A percentile compares a stretch with the other conserved stretches of the same genome.
phyloP scores from a whole-genome alignment of 53 echinoderm and acorn worm genomes.

The Stichopus horrens region DNA sequence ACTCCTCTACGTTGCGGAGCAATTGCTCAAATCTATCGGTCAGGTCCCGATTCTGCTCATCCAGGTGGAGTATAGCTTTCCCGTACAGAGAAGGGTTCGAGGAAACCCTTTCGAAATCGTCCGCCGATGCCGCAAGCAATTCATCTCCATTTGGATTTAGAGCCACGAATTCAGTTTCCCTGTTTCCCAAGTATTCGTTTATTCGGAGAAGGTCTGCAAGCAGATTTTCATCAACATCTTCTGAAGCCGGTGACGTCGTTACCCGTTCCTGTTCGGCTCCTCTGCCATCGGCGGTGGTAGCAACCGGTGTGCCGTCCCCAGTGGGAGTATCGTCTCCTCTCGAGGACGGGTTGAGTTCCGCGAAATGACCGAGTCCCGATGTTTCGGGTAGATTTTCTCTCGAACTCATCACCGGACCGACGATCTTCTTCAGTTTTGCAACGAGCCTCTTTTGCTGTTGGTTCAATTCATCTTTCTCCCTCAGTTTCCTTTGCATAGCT shows the following conservation, averaged over 20 bases:
- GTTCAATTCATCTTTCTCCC: conserved; percentile 1
- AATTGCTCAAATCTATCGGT: not conserved
- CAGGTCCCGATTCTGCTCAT: not conserved
- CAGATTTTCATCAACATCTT: not conserved
- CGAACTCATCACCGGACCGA: not conserved
- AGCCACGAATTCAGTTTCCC: conserved; percentile 53
- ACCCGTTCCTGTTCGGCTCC: not conserved
- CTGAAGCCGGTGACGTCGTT: too few species aligned
- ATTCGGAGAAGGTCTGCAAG: conserved; percentile 24
- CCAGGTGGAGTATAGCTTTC: conserved; percentile 31
- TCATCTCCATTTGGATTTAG: conserved; percentile 36
- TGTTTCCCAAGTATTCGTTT: conserved; percentile 51
- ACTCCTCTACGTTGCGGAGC: not conserved
- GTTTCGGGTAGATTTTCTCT: not conserved
- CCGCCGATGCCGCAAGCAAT: not conserved
- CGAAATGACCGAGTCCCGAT: not conserved
- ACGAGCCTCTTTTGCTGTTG: conserved; percentile 23
- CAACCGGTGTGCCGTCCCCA: not conserved
- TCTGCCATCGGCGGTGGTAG: not conserved
- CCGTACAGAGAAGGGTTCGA: conserved; percentile 30
- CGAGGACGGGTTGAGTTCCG: not conserved
- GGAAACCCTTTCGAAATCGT: conserved; percentile 35
- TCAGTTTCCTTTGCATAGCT: not conserved
- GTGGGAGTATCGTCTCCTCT: not conserved
- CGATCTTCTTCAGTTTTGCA: conserved; percentile 30